Percentiles rank a stretch among this genome's conserved stretches.
These are phyloP conservation scores for Parazoanthus atlanticus DNA, from an alignment of 92 coral and sea anemone species.

Conservation along the genomic window DNA sequence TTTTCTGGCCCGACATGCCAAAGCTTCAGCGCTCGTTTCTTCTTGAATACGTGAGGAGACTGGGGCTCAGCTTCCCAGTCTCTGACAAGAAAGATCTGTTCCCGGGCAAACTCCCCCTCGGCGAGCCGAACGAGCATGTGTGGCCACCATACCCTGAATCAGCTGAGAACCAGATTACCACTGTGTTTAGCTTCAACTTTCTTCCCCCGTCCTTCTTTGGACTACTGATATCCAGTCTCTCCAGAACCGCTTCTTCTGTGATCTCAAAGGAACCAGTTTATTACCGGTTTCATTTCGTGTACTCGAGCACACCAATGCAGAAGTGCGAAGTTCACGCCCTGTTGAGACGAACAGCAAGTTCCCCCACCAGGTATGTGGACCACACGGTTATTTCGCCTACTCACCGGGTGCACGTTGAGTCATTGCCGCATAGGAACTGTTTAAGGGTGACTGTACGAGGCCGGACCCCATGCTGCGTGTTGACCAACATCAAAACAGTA, in stretches of 20 bases:
- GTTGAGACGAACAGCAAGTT: slow-evolving; percentile 56
- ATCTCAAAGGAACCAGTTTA: slow-evolving; percentile 65
- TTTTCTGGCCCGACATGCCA: slow-evolving; percentile 72
- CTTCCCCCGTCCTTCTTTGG: slow-evolving; percentile 91
- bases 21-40: slow-evolving; percentile 55
- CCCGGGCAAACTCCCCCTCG: slow-evolving; percentile 79
- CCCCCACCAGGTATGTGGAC: slow-evolving; percentile 62
- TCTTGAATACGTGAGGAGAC: slow-evolving; percentile 65
- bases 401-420: slow-evolving; percentile 73
- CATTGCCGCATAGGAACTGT: slow-evolving; percentile 62
- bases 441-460: slow-evolving; percentile 76
- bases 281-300: slow-evolving; percentile 72
- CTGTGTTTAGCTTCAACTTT: slow-evolving; percentile 75
- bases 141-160: slow-evolving; percentile 72
- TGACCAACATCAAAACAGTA: slow-evolving; percentile 71
- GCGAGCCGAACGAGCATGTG: slow-evolving; percentile 64
- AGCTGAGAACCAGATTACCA: slow-evolving; percentile 67
- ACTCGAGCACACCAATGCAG: slow-evolving; percentile 68
- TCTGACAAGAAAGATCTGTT: slow-evolving; percentile 71
- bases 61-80: slow-evolving; percentile 73
- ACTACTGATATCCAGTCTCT: slow-evolving; percentile 60
- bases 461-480: slow-evolving; percentile 74
- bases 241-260: slow-evolving; percentile 57
- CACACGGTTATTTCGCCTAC: slow-evolving; percentile 35
- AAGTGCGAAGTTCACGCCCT: slow-evolving; percentile 62